These are phyloP conservation scores for Siniperca undulata DNA, from an alignment of 2,797 vertebrate genomes.

Conservation along the genomic window DNA sequence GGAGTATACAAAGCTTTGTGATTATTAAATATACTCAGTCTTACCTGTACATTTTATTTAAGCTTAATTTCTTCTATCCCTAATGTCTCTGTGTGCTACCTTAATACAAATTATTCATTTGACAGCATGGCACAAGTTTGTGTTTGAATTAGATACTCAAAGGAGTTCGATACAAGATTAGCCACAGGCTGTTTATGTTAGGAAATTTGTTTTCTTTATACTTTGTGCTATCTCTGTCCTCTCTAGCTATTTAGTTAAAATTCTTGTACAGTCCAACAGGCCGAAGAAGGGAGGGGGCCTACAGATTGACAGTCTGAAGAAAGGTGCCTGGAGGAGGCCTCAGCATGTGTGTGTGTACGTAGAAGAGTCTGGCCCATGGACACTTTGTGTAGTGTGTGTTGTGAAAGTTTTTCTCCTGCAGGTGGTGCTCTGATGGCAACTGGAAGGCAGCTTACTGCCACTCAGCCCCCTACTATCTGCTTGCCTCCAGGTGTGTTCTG, in stretches of 20 bases:
- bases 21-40: conserved; percentile 1
- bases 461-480: conserved; percentile 62
- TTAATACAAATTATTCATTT: conserved; percentile 44
- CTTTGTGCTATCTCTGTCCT: conserved; percentile 34
- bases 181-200: conserved; percentile 70
- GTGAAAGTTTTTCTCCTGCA: conserved; percentile 66
- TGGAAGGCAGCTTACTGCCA: conserved; percentile 66
- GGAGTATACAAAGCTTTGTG: not conserved
- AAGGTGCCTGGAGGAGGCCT: conserved; percentile 59
- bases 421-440: conserved; percentile 72
- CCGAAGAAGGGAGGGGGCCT: conserved; percentile 19
- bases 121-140: conserved; percentile 46
- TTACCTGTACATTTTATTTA: conserved; percentile 7
- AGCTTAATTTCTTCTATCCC: conserved; percentile 26
- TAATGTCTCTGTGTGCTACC: conserved; percentile 19
- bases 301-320: conserved; percentile 66
- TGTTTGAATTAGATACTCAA: conserved; percentile 60
- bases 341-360: conserved; percentile 41
- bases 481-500: conserved; percentile 43
- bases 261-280: conserved; percentile 27
- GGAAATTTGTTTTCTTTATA: conserved; percentile 49
- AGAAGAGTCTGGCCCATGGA: conserved; percentile 1
- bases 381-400: conserved; percentile 40
- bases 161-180: conserved; percentile 52
- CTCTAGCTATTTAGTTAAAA: conserved; percentile 44